Evolutionary conservation across 2,888 invertebrate species (phyloP), one percentile per base, ranked within the genome.

Genomic region (Maniola hyperantus): DNA sequence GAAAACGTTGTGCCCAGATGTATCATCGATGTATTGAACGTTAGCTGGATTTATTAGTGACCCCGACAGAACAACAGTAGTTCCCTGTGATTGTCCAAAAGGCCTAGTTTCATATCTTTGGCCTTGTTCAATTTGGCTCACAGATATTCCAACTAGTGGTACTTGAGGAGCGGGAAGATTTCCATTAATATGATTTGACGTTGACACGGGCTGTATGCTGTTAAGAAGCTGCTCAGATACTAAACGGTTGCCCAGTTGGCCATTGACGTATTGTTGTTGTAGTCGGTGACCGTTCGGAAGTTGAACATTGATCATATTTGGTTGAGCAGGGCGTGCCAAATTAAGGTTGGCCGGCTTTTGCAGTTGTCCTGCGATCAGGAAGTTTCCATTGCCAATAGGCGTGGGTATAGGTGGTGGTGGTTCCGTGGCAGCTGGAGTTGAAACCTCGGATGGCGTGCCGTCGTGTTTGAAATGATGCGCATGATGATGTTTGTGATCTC

Each of bases 401-500:
- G 85, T 87, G 1, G 91, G 74, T 68, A 88, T 83, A 0, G 89
- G 90, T 20, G 91, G 85, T 0, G 95, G 92, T 0, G 88, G 83
- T 39, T 94, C 93, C 0, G 94, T 92, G 0, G 92, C 92, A 0
- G 94, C 90, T 53, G 95, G 94, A 0, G 95, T 92, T 8, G 95
- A 86, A 2, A 94, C 92, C 10, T 94, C 94, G 13, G 95, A 83
- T 15, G 93, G 93, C 15, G 90, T 92, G 0, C 96, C 96, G 71
- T 96, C 95, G 79, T 96, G 96, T 76, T 95, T 95, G 79, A 95
- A 96, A 77, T 96, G 96, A 81, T 97, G 96, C 0, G 94, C 97
- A 84, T 97, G 97, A 80, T 97, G 97, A 79, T 97, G 97, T 79
- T 97, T 97, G 85, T 97, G 97, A 79, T 97, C 96, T 72, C 95